Base-by-base conservation (phyloP, 92 coral and sea anemone species). In the Scolanthus callimorphus region DNA sequence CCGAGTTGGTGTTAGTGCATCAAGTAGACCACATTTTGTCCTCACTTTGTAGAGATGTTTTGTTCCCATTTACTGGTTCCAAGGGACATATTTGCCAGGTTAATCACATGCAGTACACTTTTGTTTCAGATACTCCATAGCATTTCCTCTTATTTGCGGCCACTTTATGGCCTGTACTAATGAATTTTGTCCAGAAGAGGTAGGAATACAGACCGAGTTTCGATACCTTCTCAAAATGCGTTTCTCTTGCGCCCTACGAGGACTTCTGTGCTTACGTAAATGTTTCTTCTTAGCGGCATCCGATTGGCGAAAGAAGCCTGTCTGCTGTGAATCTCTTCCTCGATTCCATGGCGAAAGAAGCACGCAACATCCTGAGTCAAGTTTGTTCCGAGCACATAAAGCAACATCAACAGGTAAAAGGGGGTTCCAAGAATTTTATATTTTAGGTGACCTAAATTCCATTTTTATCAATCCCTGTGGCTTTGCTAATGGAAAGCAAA, bases 161-260 rank as follows among this genome's bases (percentile, higher is more conserved):
- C 99, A 94, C 39, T 94, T 94, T 44, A 94, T 94, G 99, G 56
- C 95, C 0, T 86, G 97, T 31, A 89, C 99, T 9, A 84, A 63
- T 53, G 90, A 85, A 2, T 89, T 81, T 67, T 94, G 99, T 27
- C 99, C 99, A 0, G 99, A 94, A 76, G 99, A 94, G 95, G 99
- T 94, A 66, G 55, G 25, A 2, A 2, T 41, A 13, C n/a, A n/a
- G n/a, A 1, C 0, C 13, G 3, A 22, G n/a, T n/a, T n/a, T 34
- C 41, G 15, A 6, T 34, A 34, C 15, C 27, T 3, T 29, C 71
- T 15, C 29, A 29, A 15, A 17, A 12, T 46, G 21, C 20, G 10
- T 46, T 17, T 3, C 26, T 9, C 6, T 60, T 39, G 13, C n/a
- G n/a, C n/a, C n/a, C n/a, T n/a, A n/a, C n/a, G n/a, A 34, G 41